Conservation (phyloP, 2,888 invertebrate species). For the Andrena camellia region DNA sequence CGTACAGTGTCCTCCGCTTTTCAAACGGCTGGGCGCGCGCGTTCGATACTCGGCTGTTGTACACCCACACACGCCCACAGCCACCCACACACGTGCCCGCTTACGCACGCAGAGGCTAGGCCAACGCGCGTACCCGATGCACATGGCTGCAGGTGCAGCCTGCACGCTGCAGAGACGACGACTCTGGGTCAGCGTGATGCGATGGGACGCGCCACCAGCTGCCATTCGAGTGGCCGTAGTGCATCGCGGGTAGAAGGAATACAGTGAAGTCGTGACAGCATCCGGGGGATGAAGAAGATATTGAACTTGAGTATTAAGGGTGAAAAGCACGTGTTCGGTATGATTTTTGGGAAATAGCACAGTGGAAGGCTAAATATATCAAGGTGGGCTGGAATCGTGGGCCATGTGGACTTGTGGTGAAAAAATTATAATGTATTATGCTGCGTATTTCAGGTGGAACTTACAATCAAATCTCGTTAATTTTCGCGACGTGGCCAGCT, state of each 20-base stretch:
- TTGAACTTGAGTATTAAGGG: too few relatives aligned
- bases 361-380: too few relatives aligned
- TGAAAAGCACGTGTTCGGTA: too few relatives aligned
- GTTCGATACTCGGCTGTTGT: slow-evolving; percentile 69
- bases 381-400: too few relatives aligned
- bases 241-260: slow-evolving; percentile 4
- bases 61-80: slow-evolving; percentile 51
- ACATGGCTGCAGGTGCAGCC: slow-evolving; percentile 19
- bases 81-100: slow-evolving; percentile 24
- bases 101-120: slow-evolving; percentile 40
- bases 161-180: slow-evolving; percentile 21
- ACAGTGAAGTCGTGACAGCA: neutral
- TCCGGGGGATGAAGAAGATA: too few relatives aligned
- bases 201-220: slow-evolving; percentile 13
- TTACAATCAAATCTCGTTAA: too few relatives aligned
- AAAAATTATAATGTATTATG: too few relatives aligned
- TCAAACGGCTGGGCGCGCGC: slow-evolving; percentile 56
- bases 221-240: slow-evolving; percentile 30
- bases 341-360: too few relatives aligned
- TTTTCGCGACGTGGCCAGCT: too few relatives aligned
- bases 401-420: too few relatives aligned
- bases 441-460: too few relatives aligned
- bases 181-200: slow-evolving; percentile 24
- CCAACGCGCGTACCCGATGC: slow-evolving; percentile 28
- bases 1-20: slow-evolving; percentile 69